Evolutionary conservation across 2,888 invertebrate genomes (phyloP).

Genomic region (Noctua janthe): DNA sequence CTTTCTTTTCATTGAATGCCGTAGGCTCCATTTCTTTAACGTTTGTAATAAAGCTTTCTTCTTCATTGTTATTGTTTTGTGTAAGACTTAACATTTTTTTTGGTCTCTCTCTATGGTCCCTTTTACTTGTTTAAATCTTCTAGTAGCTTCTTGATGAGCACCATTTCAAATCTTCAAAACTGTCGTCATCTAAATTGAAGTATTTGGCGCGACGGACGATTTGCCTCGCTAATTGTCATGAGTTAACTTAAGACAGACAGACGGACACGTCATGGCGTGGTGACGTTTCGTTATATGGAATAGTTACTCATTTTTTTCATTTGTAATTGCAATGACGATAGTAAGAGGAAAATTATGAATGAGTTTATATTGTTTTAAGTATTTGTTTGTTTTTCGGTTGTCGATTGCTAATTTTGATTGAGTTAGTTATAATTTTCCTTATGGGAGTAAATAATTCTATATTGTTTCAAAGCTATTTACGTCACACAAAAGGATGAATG

Average conservation of each 20-base stretch:
- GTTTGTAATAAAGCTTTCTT: background rate
- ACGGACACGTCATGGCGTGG: slow-evolving; percentile 44
- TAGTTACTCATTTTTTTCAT: slow-evolving; percentile 46
- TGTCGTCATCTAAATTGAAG: slow-evolving; percentile 47
- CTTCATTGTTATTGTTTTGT: background rate
- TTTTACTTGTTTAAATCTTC: background rate
- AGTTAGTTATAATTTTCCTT: background rate
- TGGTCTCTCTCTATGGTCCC: background rate
- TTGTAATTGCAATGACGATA: slow-evolving; percentile 24
- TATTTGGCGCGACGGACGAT: slow-evolving; percentile 61
- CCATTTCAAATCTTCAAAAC: slow-evolving; percentile 15
- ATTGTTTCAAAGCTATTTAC: background rate
- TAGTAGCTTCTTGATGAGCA: background rate
- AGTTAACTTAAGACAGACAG: slow-evolving; percentile 58
- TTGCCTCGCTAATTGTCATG: slow-evolving; percentile 68
- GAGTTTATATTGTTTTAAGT: slow-evolving; percentile 1
- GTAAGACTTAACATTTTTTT: background rate
- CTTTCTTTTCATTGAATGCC: background rate
- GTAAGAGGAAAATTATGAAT: slow-evolving; percentile 36
- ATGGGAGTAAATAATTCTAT: background rate
- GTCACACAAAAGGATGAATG: background rate
- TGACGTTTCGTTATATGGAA: slow-evolving; percentile 43
- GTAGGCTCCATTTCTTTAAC: background rate
- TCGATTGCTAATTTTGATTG: background rate
- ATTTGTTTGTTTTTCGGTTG: slow-evolving; percentile 5